These are phyloP conservation scores for Falco cherrug DNA, from an alignment of 2,797 vertebrate species.

Conservation along the genomic window DNA sequence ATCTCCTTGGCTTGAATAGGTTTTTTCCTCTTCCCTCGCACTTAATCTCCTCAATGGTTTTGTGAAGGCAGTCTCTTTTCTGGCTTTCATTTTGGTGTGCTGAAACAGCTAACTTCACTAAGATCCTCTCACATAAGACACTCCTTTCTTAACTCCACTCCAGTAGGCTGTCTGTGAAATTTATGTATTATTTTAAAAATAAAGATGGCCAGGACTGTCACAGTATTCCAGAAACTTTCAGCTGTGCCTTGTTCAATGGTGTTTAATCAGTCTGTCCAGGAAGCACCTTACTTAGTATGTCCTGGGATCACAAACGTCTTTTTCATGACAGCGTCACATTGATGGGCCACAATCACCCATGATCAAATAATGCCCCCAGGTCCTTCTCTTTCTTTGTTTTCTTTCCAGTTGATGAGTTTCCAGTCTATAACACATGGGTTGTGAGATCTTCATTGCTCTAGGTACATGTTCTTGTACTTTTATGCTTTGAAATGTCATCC, in stretches of 20 bases:
- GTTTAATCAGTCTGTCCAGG: neutral
- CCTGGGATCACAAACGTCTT: neutral
- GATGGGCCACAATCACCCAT: conserved; percentile 6
- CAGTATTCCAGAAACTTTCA: neutral
- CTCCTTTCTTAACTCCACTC: neutral
- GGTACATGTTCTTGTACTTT: conserved; percentile 18
- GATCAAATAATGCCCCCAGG: conserved; percentile 38
- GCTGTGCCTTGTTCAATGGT: neutral
- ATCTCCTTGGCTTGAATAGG: neutral
- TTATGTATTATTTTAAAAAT: neutral
- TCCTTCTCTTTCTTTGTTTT: conserved; percentile 38
- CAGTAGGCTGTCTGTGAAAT: neutral
- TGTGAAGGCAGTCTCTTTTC: neutral
- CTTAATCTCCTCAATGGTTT: neutral
- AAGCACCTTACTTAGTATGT: neutral
- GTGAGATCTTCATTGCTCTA: conserved; percentile 42
- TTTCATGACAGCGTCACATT: conserved; percentile 2
- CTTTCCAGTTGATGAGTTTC: conserved; percentile 33
- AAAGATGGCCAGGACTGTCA: neutral
- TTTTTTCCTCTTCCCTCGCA: neutral
- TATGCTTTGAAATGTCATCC: conserved; percentile 15
- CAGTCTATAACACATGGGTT: conserved; percentile 15
- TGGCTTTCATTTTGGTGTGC: neutral
- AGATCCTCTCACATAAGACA: neutral
- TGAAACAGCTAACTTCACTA: neutral